Base-by-base conservation (phyloP, 2,888 invertebrate genomes). In the Pyralis farinalis region DNA sequence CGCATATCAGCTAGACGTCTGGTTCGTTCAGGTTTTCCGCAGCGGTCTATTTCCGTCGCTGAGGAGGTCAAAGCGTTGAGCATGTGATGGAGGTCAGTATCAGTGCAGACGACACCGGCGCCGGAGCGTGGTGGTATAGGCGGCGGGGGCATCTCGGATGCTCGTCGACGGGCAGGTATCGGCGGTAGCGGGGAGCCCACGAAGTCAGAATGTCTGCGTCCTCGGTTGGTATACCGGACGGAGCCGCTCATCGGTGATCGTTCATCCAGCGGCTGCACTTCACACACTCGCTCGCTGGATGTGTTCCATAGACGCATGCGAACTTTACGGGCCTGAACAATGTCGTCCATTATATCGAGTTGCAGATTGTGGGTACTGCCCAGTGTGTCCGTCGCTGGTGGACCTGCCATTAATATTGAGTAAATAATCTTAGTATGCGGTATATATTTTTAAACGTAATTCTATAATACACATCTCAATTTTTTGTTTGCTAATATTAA, bases 291-390 rank as follows among this genome's bases (percentile, higher is more conserved):
- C 71, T 94, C 94, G 61, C 91, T 95, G 44, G 95, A 94, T 1
- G 95, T 95, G 48, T 94, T 95, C 95, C 95, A 96, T 63, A 96
- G 91, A 64, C 95, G 95, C 92, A 96, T 93, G 45, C 95, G 92
- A 0, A 95, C 92, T 89, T 96, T 96, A 36, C 95, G 91, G 8
- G 95, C 94, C 62, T 94, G 93, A 8, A 96, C 94, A 47, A 96
- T 96, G 65, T 96, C 95, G 60, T 96, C 96, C 96, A 96, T 96
- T 53, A 96, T 96, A 66, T 96, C 96, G 57, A 96, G 81, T 69
- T 95, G 95, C 5, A 96, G 88, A 67, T 96, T 96, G 72, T 96
- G 96, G 30, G 94, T 93, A 74, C 95, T 95, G 40, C 95, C 95
- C 30, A 93, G 88, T 0, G 81, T 74, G 61, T 94, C 94, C 36